These are phyloP conservation scores for Falco concolor DNA, from an alignment of 2,797 vertebrate genomes.

Conservation along the genomic window DNA sequence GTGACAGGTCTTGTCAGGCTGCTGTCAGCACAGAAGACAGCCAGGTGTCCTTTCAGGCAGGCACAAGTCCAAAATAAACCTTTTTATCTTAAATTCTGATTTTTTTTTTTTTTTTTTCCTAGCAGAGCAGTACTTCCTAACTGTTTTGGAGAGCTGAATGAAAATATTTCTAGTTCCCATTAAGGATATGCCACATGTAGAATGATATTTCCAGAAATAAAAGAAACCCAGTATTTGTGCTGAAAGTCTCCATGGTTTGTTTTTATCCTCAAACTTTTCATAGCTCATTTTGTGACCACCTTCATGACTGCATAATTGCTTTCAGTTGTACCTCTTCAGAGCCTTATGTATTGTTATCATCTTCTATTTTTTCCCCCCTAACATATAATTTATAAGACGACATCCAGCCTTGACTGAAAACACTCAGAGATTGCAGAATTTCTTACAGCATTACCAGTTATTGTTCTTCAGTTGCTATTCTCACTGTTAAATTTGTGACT, in stretches of 20 bases:
- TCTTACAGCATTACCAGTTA: neutral
- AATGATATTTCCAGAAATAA: neutral
- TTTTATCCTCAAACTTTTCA: neutral
- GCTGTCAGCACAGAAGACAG: neutral
- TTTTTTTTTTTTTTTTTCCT: too few relatives aligned
- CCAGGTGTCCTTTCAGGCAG: neutral
- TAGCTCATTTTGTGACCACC: neutral
- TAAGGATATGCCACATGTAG: neutral
- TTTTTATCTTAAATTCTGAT: neutral
- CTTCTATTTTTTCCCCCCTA: neutral
- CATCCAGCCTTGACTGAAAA: neutral
- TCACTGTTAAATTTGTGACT: neutral
- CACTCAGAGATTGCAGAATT: neutral
- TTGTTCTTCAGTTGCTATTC: neutral
- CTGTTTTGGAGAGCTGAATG: neutral
- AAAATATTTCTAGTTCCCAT: neutral
- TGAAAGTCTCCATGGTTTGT: neutral
- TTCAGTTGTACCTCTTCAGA: neutral
- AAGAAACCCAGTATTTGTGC: neutral
- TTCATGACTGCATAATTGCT: accelerated
- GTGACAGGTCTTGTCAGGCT: neutral
- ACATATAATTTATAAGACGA: neutral
- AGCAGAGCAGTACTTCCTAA: neutral
- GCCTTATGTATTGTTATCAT: neutral
- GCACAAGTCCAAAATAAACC: neutral